Evolutionary conservation across 2,113 vertebrate species (phyloP).

Genomic region (Sisor rabdophorus): DNA sequence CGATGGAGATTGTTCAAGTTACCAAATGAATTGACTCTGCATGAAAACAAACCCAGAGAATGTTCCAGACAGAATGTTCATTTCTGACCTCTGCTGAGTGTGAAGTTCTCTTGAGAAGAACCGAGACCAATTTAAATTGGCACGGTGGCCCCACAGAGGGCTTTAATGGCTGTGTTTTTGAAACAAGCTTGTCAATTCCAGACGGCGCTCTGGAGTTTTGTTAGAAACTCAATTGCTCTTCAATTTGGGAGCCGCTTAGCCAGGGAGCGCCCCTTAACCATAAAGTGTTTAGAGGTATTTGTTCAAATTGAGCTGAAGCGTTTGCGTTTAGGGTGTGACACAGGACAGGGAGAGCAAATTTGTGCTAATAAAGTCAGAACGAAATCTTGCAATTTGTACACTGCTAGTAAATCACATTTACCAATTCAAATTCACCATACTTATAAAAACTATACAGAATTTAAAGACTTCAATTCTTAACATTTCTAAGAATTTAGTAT

Average conservation of each 20-base stretch:
- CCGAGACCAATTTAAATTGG: conserved; percentile 34
- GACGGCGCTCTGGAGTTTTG: conserved; percentile 58
- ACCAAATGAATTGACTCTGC: neutral
- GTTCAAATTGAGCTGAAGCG: conserved; percentile 49
- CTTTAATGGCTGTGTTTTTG: conserved; percentile 56
- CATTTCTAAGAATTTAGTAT: neutral
- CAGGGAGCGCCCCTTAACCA: conserved; percentile 46
- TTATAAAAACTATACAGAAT: neutral
- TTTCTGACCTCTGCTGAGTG: conserved; percentile 11
- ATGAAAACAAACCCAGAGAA: neutral
- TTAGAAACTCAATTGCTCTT: conserved; percentile 57
- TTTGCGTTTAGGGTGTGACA: conserved; percentile 52
- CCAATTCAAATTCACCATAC: neutral
- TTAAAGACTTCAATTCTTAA: neutral
- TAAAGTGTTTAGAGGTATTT: conserved; percentile 47
- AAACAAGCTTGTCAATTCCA: conserved; percentile 51
- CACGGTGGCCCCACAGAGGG: conserved; percentile 27
- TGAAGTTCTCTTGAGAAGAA: conserved; percentile 34
- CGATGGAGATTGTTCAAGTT: neutral
- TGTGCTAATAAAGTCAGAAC: conserved; percentile 54
- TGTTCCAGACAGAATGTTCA: neutral
- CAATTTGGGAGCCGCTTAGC: conserved; percentile 48
- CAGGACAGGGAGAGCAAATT: conserved; percentile 40
- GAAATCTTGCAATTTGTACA: neutral
- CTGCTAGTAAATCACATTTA: neutral